Percentiles rank a stretch among this genome's conserved stretches.
These are phyloP conservation scores for Norana najaformis DNA, from an alignment of 2,888 invertebrate genomes.

Conservation along the genomic window DNA sequence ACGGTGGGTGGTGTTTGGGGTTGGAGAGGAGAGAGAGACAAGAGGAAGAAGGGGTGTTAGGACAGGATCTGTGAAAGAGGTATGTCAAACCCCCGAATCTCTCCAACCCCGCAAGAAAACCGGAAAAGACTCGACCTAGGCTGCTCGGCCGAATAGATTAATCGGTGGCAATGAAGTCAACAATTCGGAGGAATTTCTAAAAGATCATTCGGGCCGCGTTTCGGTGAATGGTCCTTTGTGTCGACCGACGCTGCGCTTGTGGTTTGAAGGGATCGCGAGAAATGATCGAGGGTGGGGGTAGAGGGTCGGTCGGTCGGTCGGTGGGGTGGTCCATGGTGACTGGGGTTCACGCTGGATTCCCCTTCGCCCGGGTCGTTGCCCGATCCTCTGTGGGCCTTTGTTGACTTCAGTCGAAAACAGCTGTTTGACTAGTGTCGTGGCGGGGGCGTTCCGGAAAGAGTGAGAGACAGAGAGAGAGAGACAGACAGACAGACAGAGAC, in stretches of 20 bases:
- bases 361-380: background rate
- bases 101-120: background rate
- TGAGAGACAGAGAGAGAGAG: background rate
- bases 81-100: background rate
- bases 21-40: too few relatives aligned
- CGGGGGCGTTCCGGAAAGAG: background rate
- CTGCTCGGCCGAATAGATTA: background rate
- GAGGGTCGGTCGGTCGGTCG: background rate
- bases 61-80: too few relatives aligned
- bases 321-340: too few relatives aligned
- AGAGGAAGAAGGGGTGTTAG: too few relatives aligned
- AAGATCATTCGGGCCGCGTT: background rate
- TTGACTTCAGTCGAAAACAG: background rate
- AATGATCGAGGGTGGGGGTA: too few relatives aligned
- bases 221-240: background rate
- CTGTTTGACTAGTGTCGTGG: background rate
- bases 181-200: background rate
- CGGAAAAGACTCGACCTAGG: background rate
- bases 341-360: background rate
- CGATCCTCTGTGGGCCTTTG: background rate
- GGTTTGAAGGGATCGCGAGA: background rate
- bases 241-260: background rate
- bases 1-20: too few relatives aligned
- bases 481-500: background rate
- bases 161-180: background rate